Base-by-base conservation (phyloP, 2,797 vertebrate genomes). In the Bovichtus variegatus region DNA sequence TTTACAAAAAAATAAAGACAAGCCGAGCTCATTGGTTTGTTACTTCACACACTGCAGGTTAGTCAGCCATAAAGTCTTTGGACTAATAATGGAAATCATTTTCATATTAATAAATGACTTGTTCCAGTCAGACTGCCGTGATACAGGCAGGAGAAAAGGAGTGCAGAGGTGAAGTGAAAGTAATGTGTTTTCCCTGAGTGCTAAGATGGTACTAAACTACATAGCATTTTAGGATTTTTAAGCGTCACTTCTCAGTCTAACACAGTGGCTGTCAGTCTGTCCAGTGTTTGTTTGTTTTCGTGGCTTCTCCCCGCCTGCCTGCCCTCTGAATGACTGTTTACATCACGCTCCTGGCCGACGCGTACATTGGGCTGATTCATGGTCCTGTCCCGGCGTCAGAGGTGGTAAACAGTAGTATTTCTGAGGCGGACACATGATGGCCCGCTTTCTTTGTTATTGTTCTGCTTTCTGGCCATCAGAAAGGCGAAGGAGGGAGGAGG, bases 361-460 rank as follows among this genome's bases (percentile, higher is more conserved):
- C 27, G n/a, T 55, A 51, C 71, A 74, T 82, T 54, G 54, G 66
- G 34, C 58, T 83, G 89, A 93, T 86, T 86, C 80, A 88, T 60
- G 59, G 72, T 44, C 63, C 41, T 36, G 31, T 61, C 50, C 11
- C 9, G 12, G 64, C 50, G 3, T 13, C 18, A 50, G 53, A 81
- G 74, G 67, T 51, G 59, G 71, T 89, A 70, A 90, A 87, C 84
- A 72, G 64, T 71, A 54, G 83, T 76, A 81, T 82, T 87, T 83
- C 76, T 85, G 58, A 71, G 61, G 71, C 40, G 16, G 71, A 76
- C 85, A 58, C 71, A 57, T 43, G 61, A 78, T 74, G 70, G 80
- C 80, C 38, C 7, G 0, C 53, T 53, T n/a, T 46, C 36, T 64
- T 76, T 86, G 82, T 89, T 92, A 79, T 87, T 83, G 80, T 82